Percentiles rank a stretch among this genome's conserved stretches.
Evolutionary conservation across 2,797 vertebrate genomes (phyloP).

Genomic region (Micropoecilia bifurca): DNA sequence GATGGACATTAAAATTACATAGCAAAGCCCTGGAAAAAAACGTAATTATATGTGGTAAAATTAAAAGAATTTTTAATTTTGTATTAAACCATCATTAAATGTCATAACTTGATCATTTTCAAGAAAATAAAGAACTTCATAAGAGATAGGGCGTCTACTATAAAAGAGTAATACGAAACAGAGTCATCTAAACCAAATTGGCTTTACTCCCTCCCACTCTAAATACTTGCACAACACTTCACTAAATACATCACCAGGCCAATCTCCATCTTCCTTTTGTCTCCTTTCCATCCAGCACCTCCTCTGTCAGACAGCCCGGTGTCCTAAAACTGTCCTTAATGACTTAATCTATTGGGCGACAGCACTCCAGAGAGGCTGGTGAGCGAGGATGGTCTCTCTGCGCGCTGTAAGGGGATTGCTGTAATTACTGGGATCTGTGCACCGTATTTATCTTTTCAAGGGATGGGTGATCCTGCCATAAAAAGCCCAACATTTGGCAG

Average conservation of each 20-base stretch:
- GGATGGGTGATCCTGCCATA: constrained; percentile 81
- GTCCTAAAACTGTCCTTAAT: constrained; percentile 77
- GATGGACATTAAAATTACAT: background rate
- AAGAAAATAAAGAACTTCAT: background rate
- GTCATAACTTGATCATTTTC: background rate
- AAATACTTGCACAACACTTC: constrained; percentile 16
- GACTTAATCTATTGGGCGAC: constrained; percentile 75
- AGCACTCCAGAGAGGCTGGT: constrained; percentile 66
- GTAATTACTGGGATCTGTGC: constrained; percentile 88
- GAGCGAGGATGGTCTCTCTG: constrained; percentile 64
- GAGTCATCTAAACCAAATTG: background rate
- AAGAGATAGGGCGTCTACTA: background rate
- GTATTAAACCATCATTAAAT: background rate
- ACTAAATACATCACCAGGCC: constrained; percentile 43
- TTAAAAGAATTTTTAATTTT: background rate
- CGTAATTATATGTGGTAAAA: background rate
- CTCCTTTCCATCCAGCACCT: constrained; percentile 33
- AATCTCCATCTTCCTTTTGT: constrained; percentile 47
- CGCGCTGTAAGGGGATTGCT: constrained; percentile 80
- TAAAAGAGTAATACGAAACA: background rate
- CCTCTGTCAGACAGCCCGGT: constrained; percentile 52
- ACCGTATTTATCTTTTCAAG: constrained; percentile 87
- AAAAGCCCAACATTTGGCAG: constrained; percentile 88
- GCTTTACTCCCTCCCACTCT: constrained; percentile 15
- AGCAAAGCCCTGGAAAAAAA: background rate